Conservation (phyloP, 2,113 vertebrate species). For the Hydrolagus affinis region DNA sequence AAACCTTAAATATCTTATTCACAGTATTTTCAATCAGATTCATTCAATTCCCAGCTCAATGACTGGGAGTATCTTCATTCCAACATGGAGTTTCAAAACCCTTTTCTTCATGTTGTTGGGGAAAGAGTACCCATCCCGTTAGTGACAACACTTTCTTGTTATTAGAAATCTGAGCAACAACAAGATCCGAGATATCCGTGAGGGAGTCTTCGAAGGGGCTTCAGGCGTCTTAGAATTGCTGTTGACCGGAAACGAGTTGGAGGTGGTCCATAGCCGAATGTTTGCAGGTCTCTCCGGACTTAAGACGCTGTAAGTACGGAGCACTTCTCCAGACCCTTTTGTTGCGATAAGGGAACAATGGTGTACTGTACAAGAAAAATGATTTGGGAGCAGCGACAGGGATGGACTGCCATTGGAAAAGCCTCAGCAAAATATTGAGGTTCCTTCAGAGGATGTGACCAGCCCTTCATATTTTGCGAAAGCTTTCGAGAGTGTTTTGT, state of each 20-base stretch:
- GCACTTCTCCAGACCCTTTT: not conserved
- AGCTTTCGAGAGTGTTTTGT: conserved; percentile 38
- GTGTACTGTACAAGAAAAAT: not conserved
- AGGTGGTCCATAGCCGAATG: conserved; percentile 71
- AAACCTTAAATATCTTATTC: not conserved
- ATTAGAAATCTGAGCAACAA: conserved; percentile 90
- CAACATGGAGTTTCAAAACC: too few species aligned
- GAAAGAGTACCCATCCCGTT: too few species aligned
- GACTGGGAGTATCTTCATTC: too few species aligned
- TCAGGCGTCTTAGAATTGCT: conserved; percentile 75
- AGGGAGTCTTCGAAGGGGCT: conserved; percentile 78
- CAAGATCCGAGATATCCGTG: conserved; percentile 84
- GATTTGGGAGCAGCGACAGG: not conserved
- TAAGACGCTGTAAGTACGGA: conserved; percentile 78
- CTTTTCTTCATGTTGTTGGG: too few species aligned
- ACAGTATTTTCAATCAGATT: not conserved
- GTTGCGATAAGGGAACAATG: too few species aligned
- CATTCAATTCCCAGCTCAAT: not conserved
- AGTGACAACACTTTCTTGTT: conserved; percentile 20
- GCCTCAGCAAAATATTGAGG: conserved; percentile 38
- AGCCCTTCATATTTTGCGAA: conserved; percentile 38
- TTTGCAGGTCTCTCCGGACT: conserved; percentile 77
- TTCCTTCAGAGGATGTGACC: conserved; percentile 32
- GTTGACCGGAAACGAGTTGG: conserved; percentile 85
- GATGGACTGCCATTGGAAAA: not conserved